Conservation (phyloP, 2,888 invertebrate genomes). For the Sisyra terminalis region DNA sequence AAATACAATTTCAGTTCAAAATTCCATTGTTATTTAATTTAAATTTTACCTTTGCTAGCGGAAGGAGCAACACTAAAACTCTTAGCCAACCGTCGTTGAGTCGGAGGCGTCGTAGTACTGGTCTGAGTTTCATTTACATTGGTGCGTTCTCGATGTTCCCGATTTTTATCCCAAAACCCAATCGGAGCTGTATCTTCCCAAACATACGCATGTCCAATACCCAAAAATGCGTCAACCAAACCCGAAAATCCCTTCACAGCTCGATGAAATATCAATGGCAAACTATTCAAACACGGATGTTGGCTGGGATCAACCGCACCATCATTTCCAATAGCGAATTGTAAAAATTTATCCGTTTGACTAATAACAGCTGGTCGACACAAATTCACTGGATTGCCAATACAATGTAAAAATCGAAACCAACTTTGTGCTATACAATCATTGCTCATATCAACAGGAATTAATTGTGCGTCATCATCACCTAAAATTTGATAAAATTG, state of each 20-base stretch:
- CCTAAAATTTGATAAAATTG: conserved; percentile 30
- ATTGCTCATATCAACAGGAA: conserved; percentile 70
- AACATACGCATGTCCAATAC: conserved; percentile 35
- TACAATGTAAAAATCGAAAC: conserved; percentile 86
- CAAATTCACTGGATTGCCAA: conserved; percentile 88
- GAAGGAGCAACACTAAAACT: conserved; percentile 79
- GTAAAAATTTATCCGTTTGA: conserved; percentile 55
- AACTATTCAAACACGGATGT: conserved; percentile 67
- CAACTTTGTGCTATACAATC: conserved; percentile 89
- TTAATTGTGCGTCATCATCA: conserved; percentile 70
- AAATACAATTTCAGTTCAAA: conserved; percentile 9
- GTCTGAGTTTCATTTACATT: conserved; percentile 36
- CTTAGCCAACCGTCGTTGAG: conserved; percentile 77
- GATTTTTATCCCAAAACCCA: conserved; percentile 25
- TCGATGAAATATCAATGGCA: conserved; percentile 82
- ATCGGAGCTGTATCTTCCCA: conserved; percentile 30
- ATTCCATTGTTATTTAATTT: neutral
- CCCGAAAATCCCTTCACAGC: conserved; percentile 87
- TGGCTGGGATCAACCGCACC: conserved; percentile 78
- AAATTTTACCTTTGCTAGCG: conserved; percentile 38
- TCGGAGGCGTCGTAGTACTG: conserved; percentile 62
- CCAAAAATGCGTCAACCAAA: conserved; percentile 89
- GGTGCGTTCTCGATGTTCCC: conserved; percentile 20
- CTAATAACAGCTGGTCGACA: conserved; percentile 65
- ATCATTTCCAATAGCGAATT: conserved; percentile 63